Conservation (phyloP, 2,888 invertebrate species). For the Melinaea menophilus region DNA sequence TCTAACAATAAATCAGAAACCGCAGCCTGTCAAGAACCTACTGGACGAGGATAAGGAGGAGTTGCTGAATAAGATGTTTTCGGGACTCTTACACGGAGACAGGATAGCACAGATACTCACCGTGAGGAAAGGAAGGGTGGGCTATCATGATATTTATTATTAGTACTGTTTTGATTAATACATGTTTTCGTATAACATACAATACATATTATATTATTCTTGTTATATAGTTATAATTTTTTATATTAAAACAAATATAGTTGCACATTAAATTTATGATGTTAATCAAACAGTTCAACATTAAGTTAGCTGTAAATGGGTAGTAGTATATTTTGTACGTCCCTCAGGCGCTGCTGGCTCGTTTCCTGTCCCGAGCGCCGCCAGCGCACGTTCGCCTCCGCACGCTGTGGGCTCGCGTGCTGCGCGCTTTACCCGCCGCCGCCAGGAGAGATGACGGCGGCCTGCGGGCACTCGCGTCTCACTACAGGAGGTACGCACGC, state of each 20-base stretch:
- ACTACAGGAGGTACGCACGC: constrained; percentile 76
- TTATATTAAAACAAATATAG: too few species aligned
- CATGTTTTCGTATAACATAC: too few species aligned
- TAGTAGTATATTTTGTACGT: background rate
- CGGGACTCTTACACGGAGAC: constrained; percentile 81
- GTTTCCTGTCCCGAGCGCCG: constrained; percentile 80
- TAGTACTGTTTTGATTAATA: background rate
- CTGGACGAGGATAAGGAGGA: constrained; percentile 78
- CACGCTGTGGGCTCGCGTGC: constrained; percentile 78
- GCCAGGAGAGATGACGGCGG: constrained; percentile 77
- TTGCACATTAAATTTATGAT: too few species aligned
- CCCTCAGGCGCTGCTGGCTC: constrained; percentile 79
- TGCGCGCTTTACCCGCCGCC: constrained; percentile 77
- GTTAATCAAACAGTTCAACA: too few species aligned
- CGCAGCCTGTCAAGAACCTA: constrained; percentile 61
- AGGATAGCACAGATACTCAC: constrained; percentile 84
- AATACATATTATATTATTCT: too few species aligned
- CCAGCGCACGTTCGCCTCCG: constrained; percentile 71
- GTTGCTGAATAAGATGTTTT: constrained; percentile 81
- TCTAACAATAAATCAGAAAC: constrained; percentile 64
- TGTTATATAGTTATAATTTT: too few species aligned
- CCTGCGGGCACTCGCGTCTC: constrained; percentile 75
- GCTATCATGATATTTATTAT: constrained; percentile 26
- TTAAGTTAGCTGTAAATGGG: too few species aligned
- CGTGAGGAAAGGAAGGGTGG: constrained; percentile 90